Base-by-base conservation (phyloP, 2,888 invertebrate species). In the Tipula unca region DNA sequence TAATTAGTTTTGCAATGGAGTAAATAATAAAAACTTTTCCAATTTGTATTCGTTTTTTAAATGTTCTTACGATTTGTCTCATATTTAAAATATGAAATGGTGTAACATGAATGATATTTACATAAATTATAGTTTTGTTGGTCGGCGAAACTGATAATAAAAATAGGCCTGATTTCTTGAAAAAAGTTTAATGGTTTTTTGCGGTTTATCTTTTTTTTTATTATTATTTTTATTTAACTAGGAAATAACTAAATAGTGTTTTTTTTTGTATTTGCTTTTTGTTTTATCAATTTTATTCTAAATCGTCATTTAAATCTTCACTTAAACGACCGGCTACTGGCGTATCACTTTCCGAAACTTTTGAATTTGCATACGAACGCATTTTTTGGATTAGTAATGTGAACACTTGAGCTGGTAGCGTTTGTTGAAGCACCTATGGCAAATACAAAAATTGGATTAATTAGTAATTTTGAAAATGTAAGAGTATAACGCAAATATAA, bases 361-460 rank as follows among this genome's bases (percentile, higher is more conserved):
- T 36, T 85, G 48, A 54, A 85, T 88, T 90, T 20, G 90, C 90
- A 84, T 90, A 89, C 87, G 90, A 90, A 87, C 90, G 90, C 91
- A 91, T 91, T 88, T 95, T 95, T 91, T 97, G 94, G 87, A 98
- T 92, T 32, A 98, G 93, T 89, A 97, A 92, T 89, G 96, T 95
- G 93, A 98, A 99, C 90, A 98, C 96, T 89, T 96, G 96, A 25
- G 98, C 96, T 86, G 99, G 98, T 91, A 99, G 93, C 42, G 99
- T 98, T 91, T 98, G 97, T 91, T 98, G 97, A 86, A 99, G 93
- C 87, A 97, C 95, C 91, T 94, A 92, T 0, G 87, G 54, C 82
- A 29, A 54, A 29, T 14, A 36, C 0, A 82, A 69, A 69, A 0
- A 69, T 25, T 25, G 20, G n/a, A 85, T 85, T 39, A 36, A 82